Evolutionary conservation across 2,888 invertebrate genomes (phyloP).

Genomic region (Coelogynopora nodosa): DNA sequence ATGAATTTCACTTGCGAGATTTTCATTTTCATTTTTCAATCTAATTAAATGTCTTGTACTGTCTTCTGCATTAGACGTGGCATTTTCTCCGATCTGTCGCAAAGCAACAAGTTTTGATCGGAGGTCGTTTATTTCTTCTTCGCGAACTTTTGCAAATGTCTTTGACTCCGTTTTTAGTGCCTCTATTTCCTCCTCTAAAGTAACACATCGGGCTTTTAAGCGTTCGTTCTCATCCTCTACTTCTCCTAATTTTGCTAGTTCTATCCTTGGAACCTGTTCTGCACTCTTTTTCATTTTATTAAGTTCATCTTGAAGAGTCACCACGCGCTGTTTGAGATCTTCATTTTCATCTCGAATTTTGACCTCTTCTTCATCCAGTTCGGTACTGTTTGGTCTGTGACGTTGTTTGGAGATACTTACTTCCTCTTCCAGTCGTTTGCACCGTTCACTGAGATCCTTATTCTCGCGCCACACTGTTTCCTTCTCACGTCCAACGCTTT

Average conservation of each 20-base stretch:
- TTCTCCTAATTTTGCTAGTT: background rate
- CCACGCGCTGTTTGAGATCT: background rate
- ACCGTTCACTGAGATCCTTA: background rate
- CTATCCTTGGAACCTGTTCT: background rate
- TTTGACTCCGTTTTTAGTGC: background rate
- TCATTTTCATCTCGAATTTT: conserved; percentile 14
- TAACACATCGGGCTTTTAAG: background rate
- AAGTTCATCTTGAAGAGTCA: background rate
- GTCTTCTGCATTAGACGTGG: background rate
- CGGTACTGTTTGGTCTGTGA: background rate
- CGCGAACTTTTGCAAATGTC: background rate
- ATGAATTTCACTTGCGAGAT: background rate
- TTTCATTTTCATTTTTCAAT: background rate
- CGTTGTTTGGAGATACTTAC: background rate
- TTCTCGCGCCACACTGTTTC: background rate
- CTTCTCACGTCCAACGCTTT: conserved; percentile 12
- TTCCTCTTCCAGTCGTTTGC: background rate
- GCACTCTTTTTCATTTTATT: background rate
- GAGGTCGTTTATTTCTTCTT: conserved; percentile 3
- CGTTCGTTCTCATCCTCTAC: background rate
- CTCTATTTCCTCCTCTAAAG: background rate
- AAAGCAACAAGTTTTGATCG: background rate
- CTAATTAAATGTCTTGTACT: background rate
- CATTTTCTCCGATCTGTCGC: background rate
- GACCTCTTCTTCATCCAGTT: background rate